phyloP scores from a whole-genome alignment of 2,113 vertebrate genomes.

The Microtus oregoni region DNA sequence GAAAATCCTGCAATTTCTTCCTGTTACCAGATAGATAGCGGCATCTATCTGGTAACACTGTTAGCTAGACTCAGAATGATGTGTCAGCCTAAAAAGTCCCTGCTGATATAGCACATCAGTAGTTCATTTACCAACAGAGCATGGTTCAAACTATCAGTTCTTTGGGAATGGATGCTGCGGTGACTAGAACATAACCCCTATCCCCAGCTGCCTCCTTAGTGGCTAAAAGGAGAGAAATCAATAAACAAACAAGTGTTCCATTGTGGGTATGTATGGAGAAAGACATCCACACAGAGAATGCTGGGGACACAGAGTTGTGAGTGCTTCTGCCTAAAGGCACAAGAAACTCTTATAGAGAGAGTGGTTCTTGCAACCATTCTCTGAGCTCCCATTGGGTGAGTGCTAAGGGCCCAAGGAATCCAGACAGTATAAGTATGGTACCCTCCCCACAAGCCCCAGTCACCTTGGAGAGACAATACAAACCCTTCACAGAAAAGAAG shows the following conservation, averaged over 20 bases:
- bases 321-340: neutral
- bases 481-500: neutral
- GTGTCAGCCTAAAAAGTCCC: neutral
- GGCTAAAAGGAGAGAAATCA: slow-evolving; percentile 4
- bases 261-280: neutral
- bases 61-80: neutral
- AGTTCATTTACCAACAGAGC: neutral
- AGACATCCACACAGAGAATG: neutral
- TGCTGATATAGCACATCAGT: neutral
- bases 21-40: too few relatives aligned
- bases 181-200: neutral
- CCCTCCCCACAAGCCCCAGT: neutral
- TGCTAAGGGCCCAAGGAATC: neutral
- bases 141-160: neutral
- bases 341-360: neutral
- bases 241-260: neutral
- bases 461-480: neutral
- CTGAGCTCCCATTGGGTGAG: neutral
- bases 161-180: neutral
- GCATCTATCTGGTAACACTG: neutral
- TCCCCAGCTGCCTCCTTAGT: neutral
- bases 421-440: neutral
- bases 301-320: neutral
- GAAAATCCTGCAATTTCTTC: accelerated
- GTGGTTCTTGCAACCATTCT: neutral